These are phyloP conservation scores for Chalcis sispes DNA, from an alignment of 2,888 invertebrate species.

Conservation along the genomic window DNA sequence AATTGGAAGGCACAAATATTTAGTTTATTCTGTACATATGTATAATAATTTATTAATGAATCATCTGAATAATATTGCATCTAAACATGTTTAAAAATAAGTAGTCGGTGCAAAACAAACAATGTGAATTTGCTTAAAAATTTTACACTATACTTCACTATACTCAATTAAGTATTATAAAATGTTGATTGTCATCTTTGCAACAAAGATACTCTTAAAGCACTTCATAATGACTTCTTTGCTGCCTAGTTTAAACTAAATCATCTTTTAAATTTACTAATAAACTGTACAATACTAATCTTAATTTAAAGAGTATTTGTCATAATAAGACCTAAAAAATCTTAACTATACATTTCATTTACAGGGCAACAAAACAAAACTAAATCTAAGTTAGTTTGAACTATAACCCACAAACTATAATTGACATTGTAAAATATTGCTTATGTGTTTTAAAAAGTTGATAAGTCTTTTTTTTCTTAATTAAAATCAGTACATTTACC, in stretches of 20 bases:
- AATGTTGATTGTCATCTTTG: background rate
- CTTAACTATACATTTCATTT: constrained; percentile 50
- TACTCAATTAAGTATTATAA: constrained; percentile 7
- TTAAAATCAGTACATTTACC: constrained; percentile 43
- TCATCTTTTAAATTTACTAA: constrained; percentile 36
- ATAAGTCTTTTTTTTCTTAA: constrained; percentile 40
- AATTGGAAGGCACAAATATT: constrained; percentile 40
- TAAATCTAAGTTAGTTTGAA: constrained; percentile 33
- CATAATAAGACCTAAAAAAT: constrained; percentile 29
- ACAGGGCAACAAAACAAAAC: constrained; percentile 38
- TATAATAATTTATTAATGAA: constrained; percentile 29
- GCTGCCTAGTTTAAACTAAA: constrained; percentile 15
- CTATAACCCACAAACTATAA: constrained; percentile 17
- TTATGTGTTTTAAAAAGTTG: constrained; percentile 29
- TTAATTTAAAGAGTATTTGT: constrained; percentile 48
- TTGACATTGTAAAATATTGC: constrained; percentile 32
- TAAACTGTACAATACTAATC: constrained; percentile 47
- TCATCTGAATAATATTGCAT: constrained; percentile 13
- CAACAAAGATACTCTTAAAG: constrained; percentile 19
- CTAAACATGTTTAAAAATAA: constrained; percentile 4
- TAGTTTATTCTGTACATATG: constrained; percentile 28
- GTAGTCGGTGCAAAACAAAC: constrained; percentile 23
- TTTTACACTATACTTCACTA: background rate
- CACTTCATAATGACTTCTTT: constrained; percentile 25
- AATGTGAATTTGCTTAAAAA: background rate